A percentile compares a stretch with the other conserved stretches of the same genome.
Conservation (phyloP, 2,888 invertebrate genomes). For the Serripes groenlandicus region DNA sequence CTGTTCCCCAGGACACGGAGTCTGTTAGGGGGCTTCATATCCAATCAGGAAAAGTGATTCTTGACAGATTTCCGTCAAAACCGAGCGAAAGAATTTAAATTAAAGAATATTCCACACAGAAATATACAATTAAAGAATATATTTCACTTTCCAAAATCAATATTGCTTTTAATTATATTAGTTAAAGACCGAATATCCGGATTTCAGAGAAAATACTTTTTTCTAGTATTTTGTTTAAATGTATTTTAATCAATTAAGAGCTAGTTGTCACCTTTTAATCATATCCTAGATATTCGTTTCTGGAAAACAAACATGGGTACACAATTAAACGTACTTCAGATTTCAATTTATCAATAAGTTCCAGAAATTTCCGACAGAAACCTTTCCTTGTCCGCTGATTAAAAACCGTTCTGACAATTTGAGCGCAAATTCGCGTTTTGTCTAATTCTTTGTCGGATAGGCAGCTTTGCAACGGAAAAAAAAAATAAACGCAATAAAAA, state of each 20-base stretch:
- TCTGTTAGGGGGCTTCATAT: not conserved
- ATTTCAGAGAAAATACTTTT: not conserved
- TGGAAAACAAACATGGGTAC: too few relatives aligned
- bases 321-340: not conserved
- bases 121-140: not conserved
- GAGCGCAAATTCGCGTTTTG: not conserved
- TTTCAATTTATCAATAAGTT: not conserved
- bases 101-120: not conserved
- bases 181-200: not conserved
- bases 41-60: conserved; percentile 9
- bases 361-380: not conserved
- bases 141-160: not conserved
- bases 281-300: not conserved
- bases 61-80: conserved; percentile 13
- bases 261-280: not conserved
- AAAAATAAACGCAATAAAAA: not conserved
- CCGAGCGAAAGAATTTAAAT: conserved; percentile 6
- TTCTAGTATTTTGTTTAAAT: not conserved
- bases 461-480: not conserved
- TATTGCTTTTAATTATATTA: not conserved
- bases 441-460: not conserved
- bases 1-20: too few relatives aligned
- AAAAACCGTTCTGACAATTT: too few relatives aligned
- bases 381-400: too few relatives aligned
- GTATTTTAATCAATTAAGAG: not conserved